Evolutionary conservation across 2,888 invertebrate genomes (phyloP), one percentile per base, ranked within the genome.

Genomic region (Ophioninae sp.): DNA sequence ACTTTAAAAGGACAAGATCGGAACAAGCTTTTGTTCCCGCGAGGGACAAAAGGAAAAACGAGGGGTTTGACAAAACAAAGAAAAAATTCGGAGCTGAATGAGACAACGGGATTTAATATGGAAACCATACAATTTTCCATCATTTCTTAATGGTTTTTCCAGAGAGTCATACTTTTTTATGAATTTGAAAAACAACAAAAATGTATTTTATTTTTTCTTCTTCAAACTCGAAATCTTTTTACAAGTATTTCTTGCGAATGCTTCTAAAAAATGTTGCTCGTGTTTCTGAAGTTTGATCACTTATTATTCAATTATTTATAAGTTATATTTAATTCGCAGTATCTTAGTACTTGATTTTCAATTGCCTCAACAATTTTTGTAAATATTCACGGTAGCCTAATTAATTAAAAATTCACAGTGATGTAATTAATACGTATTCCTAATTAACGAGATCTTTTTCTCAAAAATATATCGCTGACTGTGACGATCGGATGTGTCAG

Each of bases 1-100:
- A 39, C 56, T 65, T 78, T 74, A 23, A 56, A 37, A 50, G 41
- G 10, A 37, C 59, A 76, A 61, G 17, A 44, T 69, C 41, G 10
- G 30, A 17, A 13, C 65, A 41, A 64, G 62, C 64, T 70, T 57
- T 64, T 64, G 50, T 72, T 37, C 44, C 17, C 7, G 59, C 37
- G 7, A 17, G 20, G n/a, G 30, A 30, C 3, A 30, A 37, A 30
- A 10, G 13, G 7, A 59, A 20, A 41, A 67, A 41, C 41, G 23
- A 30, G 23, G 6, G 2, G 2, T 30, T 67, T 8, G 39, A 39
- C 13, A 20, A 65, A 65, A 65, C 17, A n/a, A 67, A 21, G 59
- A 59, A 67, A 67, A 56, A 65, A 20, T 75, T n/a, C 13, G 0
- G 44, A 17, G 41, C 7, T 0, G 20, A 21, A 23, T 17, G 17